Evolutionary conservation across 2,888 invertebrate genomes (phyloP), one percentile per base, ranked within the genome.

Genomic region (Eledona agricola): DNA sequence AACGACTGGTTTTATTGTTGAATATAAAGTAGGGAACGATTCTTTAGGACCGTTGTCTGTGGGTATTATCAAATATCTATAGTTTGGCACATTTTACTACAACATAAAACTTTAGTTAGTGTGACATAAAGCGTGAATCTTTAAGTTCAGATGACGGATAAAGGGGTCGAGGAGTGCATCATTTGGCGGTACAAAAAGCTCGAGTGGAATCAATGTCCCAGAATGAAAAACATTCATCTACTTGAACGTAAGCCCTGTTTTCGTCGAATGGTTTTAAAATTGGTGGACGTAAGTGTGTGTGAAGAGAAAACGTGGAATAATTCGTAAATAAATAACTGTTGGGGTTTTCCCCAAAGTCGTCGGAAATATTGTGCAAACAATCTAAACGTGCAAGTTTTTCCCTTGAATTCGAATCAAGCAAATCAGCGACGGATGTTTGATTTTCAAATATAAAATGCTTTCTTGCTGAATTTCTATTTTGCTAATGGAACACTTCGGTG

Each of bases 351-450:
- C 4, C 10, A 19, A 40, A 40, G 15, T 40, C 16, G 5, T 4
- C 6, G 1, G 20, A 10, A 29, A 45, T 23, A 37, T 50, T 32
- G 11, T 25, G 46, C 32, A 55, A 49, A 45, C 45, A 45, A 23
- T 35, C 51, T 29, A 32, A 42, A 54, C 22, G 40, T 34, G 34
- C 23, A 62, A 64, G 60, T 60, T 63, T 62, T 56, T 52, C n/a
- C 52, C 59, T 57, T 63, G 65, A 63, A 65, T 65, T 64, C 59
- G 62, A 62, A 65, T 64, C 65, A 65, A 59, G 57, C 62, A 65
- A 65, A 65, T 65, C 63, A 64, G 61, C 65, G 63, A 63, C 63
- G 60, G 62, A 59, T 66, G 64, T 63, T 64, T 63, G 66, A 66
- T 64, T 64, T 66, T 40, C 56, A 53, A 51, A 56, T 40, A 57